These are phyloP conservation scores for Choreutis nemorana DNA, from an alignment of 2,888 invertebrate genomes.

Conservation along the genomic window DNA sequence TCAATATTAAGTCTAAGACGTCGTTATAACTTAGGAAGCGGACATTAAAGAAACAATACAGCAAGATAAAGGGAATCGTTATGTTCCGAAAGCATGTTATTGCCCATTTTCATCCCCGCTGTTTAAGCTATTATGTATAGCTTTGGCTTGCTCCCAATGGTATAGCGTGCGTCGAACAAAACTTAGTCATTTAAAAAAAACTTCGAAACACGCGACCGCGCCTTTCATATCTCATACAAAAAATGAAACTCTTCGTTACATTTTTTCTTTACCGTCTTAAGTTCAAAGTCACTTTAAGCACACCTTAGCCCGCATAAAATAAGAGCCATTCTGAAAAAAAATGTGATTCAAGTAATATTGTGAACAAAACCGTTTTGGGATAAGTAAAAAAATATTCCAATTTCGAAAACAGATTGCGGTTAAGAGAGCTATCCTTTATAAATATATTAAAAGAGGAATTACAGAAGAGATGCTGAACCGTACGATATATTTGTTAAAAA, in stretches of 20 bases:
- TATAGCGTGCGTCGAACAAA: slow-evolving; percentile 1
- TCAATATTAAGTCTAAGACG: no score
- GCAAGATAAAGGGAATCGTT: no score
- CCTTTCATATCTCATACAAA: slow-evolving; percentile 10
- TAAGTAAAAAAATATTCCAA: slow-evolving; percentile 39
- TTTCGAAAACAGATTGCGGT: slow-evolving; percentile 37
- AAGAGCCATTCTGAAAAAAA: no score
- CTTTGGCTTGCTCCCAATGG: neutral
- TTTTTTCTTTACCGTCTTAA: slow-evolving; percentile 10
- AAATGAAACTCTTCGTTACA: slow-evolving; percentile 20
- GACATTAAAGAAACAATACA: no score
- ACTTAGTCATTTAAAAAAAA: slow-evolving; percentile 4
- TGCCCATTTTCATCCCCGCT: no score
- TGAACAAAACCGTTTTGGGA: no score
- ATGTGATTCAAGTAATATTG: no score
- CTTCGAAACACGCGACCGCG: slow-evolving; percentile 2
- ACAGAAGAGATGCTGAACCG: slow-evolving; percentile 24
- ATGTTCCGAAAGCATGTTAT: no score
- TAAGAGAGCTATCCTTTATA: slow-evolving; percentile 30
- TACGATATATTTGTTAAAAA: slow-evolving; percentile 22
- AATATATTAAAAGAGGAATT: slow-evolving; percentile 42
- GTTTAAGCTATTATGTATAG: no score
- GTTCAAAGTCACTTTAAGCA: neutral
- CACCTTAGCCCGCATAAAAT: slow-evolving; percentile 8
- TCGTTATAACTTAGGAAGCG: no score